Evolutionary conservation across 2,888 invertebrate species (phyloP), one percentile per base, ranked within the genome.

Genomic region (Limenitis camilla): DNA sequence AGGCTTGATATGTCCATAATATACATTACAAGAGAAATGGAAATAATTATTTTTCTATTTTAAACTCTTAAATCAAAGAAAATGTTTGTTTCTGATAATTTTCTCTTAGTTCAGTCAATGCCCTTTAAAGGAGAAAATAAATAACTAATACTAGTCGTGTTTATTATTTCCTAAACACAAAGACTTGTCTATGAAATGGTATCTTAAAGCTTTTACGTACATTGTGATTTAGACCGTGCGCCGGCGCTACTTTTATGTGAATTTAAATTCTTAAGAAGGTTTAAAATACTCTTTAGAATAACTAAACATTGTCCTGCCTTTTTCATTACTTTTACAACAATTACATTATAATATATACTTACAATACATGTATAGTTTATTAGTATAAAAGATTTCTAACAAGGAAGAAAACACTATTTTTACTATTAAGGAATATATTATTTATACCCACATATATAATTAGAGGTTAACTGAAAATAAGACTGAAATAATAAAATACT

Each of bases 131-230:
- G 61, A 77, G 78, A 76, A 81, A 79, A 78, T 80, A 81, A 79
- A 77, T 72, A 74, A 58, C 65, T 77, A 77, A 74, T 68, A 69
- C 74, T 78, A 76, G 72, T 68, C 70, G 68, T 72, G 74, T 74
- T 74, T 67, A 74, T 81, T 82, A 77, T 78, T 73, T 77, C 68
- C 54, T 60, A 64, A 62, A 68, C 62, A 78, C 77, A 81, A 81
- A 74, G 64, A 66, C 69, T 67, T 65, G 64, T 66, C 68, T 47
- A 65, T 70, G 64, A 68, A 71, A 71, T 70, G 67, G 70, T 63
- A 59, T 64, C 59, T 65, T 57, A 55, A 64, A 65, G 50, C 52
- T 61, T 49, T 52, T 55, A 43, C 47, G 53, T 55, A 59, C 71
- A 73, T 77, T 76, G 72, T 72, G 65, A 55, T 65, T 59, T 72